Conservation (phyloP, 2,888 invertebrate species). For the Hyposoter dolosus region DNA sequence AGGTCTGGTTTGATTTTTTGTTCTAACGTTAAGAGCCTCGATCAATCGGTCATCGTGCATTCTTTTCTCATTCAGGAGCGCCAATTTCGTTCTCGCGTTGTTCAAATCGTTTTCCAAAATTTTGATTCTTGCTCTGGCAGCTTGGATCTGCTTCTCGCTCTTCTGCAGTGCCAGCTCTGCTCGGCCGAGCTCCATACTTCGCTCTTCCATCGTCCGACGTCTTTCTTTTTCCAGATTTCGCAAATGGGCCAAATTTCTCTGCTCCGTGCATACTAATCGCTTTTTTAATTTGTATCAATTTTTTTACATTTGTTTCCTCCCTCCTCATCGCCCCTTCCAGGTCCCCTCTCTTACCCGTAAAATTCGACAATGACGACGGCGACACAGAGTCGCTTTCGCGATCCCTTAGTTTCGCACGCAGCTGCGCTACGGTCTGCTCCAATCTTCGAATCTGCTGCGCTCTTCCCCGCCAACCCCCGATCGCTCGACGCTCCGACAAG, state of each 20-base stretch:
- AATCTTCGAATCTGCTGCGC: slow-evolving; percentile 91
- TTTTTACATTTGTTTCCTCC: background rate
- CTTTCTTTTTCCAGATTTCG: slow-evolving; percentile 86
- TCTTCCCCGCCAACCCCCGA: slow-evolving; percentile 89
- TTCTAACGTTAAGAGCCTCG: slow-evolving; percentile 87
- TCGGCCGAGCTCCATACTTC: slow-evolving; percentile 87
- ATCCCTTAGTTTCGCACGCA: slow-evolving; percentile 87
- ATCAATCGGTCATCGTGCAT: slow-evolving; percentile 88
- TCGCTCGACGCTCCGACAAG: slow-evolving; percentile 85
- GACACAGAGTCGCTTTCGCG: slow-evolving; percentile 66
- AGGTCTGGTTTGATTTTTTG: background rate
- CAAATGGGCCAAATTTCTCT: slow-evolving; percentile 77
- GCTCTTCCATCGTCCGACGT: slow-evolving; percentile 87
- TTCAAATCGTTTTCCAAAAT: slow-evolving; percentile 89
- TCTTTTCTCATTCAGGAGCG: slow-evolving; percentile 88
- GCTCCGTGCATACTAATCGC: slow-evolving; percentile 67
- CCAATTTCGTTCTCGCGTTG: slow-evolving; percentile 87
- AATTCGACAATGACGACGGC: slow-evolving; percentile 40
- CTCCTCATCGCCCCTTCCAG: background rate
- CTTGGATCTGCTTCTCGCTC: slow-evolving; percentile 88
- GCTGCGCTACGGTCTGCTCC: slow-evolving; percentile 89
- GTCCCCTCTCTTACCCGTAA: slow-evolving; percentile 28
- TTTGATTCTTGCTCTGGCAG: slow-evolving; percentile 88
- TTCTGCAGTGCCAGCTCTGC: slow-evolving; percentile 87
- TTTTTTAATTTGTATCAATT: slow-evolving; percentile 31